These are phyloP conservation scores for Alectura lathami DNA, from an alignment of 2,113 vertebrate genomes.

Conservation along the genomic window DNA sequence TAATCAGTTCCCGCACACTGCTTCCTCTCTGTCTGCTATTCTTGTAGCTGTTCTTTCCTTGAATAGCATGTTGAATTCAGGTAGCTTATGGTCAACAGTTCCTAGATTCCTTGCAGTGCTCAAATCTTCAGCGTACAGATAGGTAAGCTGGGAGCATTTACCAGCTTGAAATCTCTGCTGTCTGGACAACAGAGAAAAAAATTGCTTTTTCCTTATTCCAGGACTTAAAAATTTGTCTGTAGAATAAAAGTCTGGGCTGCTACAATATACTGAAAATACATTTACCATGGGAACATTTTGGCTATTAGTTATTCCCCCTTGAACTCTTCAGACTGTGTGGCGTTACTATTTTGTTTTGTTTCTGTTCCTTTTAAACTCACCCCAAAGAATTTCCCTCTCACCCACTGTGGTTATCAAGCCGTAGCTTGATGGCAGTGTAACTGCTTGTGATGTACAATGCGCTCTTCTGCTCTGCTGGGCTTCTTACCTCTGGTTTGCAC, in stretches of 20 bases:
- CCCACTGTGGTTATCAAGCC: background rate
- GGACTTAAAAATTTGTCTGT: background rate
- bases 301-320: background rate
- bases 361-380: constrained; percentile 3
- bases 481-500: background rate
- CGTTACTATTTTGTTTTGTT: background rate
- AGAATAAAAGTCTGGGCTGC: background rate
- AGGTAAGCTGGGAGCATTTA: background rate
- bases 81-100: background rate
- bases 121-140: background rate
- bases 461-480: background rate
- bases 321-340: background rate
- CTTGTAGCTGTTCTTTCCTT: background rate
- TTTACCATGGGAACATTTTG: background rate
- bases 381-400: constrained; percentile 29
- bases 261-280: background rate
- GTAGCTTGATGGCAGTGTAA: background rate
- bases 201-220: background rate
- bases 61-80: background rate
- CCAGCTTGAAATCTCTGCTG: background rate
- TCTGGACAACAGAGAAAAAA: background rate
- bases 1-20: background rate
- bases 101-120: background rate
- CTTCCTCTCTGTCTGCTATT: background rate
- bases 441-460: background rate